Evolutionary conservation across 2,888 invertebrate genomes (phyloP).

Genomic region (Cecidostiba fungosa): DNA sequence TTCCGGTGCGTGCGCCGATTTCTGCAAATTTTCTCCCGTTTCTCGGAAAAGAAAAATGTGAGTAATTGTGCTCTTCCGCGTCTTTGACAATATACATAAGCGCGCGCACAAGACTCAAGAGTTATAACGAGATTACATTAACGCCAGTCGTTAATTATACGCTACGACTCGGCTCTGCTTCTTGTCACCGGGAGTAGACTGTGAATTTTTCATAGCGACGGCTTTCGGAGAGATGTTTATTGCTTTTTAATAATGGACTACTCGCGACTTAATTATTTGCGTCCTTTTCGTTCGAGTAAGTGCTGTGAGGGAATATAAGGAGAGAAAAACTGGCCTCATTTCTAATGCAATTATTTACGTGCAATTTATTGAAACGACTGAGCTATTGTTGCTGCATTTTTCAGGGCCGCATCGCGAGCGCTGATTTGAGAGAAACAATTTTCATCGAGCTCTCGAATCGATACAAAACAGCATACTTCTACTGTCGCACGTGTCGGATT

Average conservation of each 20-base stretch:
- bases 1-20: conserved; percentile 28
- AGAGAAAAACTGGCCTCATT: not conserved
- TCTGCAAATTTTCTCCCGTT: not conserved
- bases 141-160: not conserved
- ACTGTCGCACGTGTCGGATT: too few relatives aligned
- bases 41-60: not conserved
- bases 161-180: not conserved
- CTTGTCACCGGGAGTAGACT: not conserved
- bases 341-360: not conserved
- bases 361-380: not conserved
- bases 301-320: not conserved
- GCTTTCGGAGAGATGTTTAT: not conserved
- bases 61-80: not conserved
- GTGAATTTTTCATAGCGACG: not conserved
- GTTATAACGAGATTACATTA: not conserved
- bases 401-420: not conserved
- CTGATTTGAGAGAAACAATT: too few relatives aligned
- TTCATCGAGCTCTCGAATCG: too few relatives aligned
- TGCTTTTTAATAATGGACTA: not conserved
- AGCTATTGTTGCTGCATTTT: not conserved
- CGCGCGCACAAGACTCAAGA: not conserved
- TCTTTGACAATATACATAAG: not conserved
- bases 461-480: too few relatives aligned
- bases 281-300: not conserved
- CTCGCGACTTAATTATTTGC: not conserved